Percentiles rank a stretch among this genome's conserved stretches.
Evolutionary conservation across 2,113 vertebrate genomes (phyloP).

Genomic region (Apteryx mantelli): DNA sequence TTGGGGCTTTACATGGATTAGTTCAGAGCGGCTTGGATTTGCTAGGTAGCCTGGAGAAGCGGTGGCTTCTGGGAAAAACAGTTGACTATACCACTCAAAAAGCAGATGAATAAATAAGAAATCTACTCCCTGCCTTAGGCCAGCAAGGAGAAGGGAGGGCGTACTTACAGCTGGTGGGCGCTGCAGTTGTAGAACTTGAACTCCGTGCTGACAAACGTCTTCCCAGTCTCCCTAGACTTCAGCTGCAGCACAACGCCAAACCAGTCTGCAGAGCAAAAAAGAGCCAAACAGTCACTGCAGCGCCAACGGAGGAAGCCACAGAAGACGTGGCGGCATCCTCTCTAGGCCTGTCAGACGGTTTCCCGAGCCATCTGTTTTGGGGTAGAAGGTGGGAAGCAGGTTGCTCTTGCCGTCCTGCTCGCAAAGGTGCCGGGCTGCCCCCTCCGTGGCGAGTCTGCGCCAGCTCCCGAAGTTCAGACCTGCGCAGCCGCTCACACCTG

Average conservation of each 20-base stretch:
- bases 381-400: neutral
- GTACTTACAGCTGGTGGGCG: conserved; percentile 94
- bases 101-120: neutral
- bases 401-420: neutral
- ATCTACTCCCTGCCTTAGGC: accelerated
- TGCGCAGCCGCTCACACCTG: neutral
- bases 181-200: conserved; percentile 99
- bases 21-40: neutral
- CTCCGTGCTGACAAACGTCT: conserved; percentile 96
- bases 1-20: neutral
- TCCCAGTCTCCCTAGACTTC: conserved; percentile 92
- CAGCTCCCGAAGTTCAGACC: neutral
- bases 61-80: neutral
- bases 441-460: accelerated
- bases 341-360: accelerated
- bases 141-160: neutral
- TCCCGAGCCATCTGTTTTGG: neutral
- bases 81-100: neutral
- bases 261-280: conserved; percentile 84
- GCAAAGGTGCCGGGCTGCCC: neutral
- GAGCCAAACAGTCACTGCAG: neutral
- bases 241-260: conserved; percentile 92
- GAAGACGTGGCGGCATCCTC: accelerated
- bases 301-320: accelerated
- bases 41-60: neutral